Evolutionary conservation across 1,140 invertebrate species (phyloP).

Genomic region (Notospermus geniculatus): DNA sequence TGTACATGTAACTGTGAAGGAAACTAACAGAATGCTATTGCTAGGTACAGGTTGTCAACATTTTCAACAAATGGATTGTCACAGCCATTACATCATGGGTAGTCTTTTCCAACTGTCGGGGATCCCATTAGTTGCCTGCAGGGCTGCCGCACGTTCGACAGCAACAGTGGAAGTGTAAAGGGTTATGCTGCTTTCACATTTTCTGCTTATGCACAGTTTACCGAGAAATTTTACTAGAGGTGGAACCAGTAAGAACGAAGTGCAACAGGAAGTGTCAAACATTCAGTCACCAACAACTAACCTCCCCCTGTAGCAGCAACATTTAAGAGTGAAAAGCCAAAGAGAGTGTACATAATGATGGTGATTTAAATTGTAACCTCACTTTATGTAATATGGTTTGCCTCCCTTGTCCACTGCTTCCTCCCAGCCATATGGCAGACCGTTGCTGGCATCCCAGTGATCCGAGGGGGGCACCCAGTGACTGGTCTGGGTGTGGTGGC

Average conservation of each 20-base stretch:
- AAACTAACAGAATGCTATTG: too few species aligned
- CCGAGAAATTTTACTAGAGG: neutral
- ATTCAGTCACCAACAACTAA: neutral
- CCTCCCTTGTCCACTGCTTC: slow-evolving; percentile 74
- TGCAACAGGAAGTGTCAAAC: neutral
- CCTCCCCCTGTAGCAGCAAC: neutral
- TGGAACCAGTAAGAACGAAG: neutral
- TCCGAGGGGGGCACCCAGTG: slow-evolving; percentile 83
- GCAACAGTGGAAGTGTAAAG: too few species aligned
- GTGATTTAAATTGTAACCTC: slow-evolving; percentile 52
- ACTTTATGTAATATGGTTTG: slow-evolving; percentile 87
- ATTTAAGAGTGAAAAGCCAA: neutral
- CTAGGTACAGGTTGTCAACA: too few species aligned
- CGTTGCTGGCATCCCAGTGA: slow-evolving; percentile 65
- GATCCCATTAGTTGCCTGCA: too few species aligned
- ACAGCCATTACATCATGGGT: too few species aligned
- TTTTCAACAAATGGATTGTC: too few species aligned
- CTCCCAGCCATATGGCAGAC: slow-evolving; percentile 86
- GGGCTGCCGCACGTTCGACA: too few species aligned
- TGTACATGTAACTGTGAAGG: too few species aligned
- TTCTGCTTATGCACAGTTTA: neutral
- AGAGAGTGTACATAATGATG: neutral
- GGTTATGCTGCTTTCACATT: too few species aligned
- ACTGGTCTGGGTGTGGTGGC: slow-evolving; percentile 74
- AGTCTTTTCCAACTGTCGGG: too few species aligned